Base-by-base conservation (phyloP, 2,113 vertebrate species). In the Erythrocercus mccallii region DNA sequence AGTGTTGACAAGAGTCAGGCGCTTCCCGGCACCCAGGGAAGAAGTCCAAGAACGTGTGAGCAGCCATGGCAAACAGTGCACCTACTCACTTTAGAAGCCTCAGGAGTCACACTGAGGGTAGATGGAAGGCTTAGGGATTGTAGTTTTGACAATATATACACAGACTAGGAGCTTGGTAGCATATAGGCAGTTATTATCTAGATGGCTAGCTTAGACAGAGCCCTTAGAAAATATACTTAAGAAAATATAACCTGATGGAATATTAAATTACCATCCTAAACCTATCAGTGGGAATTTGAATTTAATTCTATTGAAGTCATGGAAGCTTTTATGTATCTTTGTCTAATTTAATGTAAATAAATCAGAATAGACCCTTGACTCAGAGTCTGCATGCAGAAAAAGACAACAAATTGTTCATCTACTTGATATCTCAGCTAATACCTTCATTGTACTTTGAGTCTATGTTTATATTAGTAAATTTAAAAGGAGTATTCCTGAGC, bases 21-120 rank as follows among this genome's bases (percentile, higher is more conserved):
- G 0, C 71, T 93, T 96, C 88, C 80, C 0, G 2, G 60, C 76
- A 86, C 65, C 25, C 70, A 70, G 68, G 74, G 79, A 93, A 66
- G 47, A 81, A 73, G 35, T 58, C 88, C 88, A 96, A 96, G 85
- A 73, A 86, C 30, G 38, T 86, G 62, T 48, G n/a, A 90, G 25
- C 8, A 6, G 40, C 64, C 60, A 66, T 4, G 21, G 38, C 62
- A 88, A 80, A 83, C 23, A 85, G 31, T 24, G 40, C 38, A 91
- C 23, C 74, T 80, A 69, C 33, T 73, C 48, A 31, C 28, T 78
- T 66, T 6, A 48, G 56, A 83, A 68, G 51, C 35, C 54, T 88
- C 38, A 28, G 35, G 45, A 94, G 58, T 54, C 70, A 72, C 50
- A 84, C 28, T 37, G 35, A 76, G 14, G 3, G 17, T 33, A 45